A percentile compares a stretch with the other conserved stretches of the same genome.
Evolutionary conservation across 2,888 invertebrate genomes (phyloP).

Genomic region (Nemoura dubitans): DNA sequence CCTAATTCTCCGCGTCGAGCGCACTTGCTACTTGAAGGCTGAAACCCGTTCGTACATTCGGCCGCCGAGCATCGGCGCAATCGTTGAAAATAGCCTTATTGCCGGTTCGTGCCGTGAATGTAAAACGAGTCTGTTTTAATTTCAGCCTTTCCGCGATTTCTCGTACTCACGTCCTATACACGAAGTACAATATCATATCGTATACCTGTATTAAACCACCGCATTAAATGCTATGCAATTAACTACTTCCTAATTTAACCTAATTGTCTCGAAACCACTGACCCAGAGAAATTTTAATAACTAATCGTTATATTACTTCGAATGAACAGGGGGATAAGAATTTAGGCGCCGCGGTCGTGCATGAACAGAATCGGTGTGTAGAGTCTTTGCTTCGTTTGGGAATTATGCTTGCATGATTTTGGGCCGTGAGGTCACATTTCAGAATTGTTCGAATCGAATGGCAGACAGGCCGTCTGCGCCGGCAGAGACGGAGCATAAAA

Average conservation of each 20-base stretch:
- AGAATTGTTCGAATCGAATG: neutral
- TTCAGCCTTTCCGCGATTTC: neutral
- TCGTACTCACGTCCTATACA: neutral
- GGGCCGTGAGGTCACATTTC: no score
- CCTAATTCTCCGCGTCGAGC: neutral
- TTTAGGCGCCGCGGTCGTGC: no score
- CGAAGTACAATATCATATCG: neutral
- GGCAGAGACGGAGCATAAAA: neutral
- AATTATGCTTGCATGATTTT: no score
- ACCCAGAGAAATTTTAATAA: constrained; percentile 12
- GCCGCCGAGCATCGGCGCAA: neutral
- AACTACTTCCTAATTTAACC: neutral
- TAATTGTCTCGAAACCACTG: neutral
- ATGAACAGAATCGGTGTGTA: no score
- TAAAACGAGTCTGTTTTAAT: neutral
- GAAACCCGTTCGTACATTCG: neutral
- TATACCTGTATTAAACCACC: neutral
- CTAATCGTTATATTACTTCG: neutral
- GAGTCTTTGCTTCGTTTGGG: no score
- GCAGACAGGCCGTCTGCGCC: neutral
- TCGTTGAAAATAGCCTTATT: constrained; percentile 12
- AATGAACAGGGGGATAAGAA: neutral
- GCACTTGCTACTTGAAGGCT: neutral
- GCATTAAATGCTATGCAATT: neutral
- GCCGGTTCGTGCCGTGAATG: neutral